Evolutionary conservation across 2,888 invertebrate genomes (phyloP).

Genomic region (Spisula solida): DNA sequence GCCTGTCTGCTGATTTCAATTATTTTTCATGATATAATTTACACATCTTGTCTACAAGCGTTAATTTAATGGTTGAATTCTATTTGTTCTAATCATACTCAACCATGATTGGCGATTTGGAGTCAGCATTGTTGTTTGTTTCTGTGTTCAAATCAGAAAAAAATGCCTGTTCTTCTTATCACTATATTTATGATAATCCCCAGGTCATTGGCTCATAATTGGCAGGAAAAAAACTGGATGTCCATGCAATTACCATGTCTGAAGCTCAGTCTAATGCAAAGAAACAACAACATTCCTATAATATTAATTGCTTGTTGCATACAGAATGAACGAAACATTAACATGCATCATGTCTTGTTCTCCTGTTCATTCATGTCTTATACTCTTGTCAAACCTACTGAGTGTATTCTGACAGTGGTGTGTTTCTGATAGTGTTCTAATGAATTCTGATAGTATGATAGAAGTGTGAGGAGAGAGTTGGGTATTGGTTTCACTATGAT

Average conservation of each 20-base stretch:
- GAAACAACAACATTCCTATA: not conserved
- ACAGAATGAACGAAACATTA: not conserved
- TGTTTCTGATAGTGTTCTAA: not conserved
- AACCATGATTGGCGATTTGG: not conserved
- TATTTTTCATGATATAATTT: not conserved
- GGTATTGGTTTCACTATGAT: not conserved
- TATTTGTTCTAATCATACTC: not conserved
- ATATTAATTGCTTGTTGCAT: not conserved
- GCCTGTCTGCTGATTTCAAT: constrained; percentile 3
- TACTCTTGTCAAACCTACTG: constrained; percentile 8
- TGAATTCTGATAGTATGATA: constrained; percentile 5
- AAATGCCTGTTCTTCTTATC: not conserved
- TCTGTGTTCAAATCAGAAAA: not conserved
- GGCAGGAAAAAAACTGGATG: no score
- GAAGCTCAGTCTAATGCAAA: no score
- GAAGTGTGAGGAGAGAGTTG: not conserved
- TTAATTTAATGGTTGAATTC: not conserved
- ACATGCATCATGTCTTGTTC: no score
- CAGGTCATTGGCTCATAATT: no score
- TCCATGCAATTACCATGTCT: no score
- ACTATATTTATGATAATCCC: no score
- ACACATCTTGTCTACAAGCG: not conserved
- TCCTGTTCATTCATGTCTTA: not conserved
- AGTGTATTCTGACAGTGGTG: not conserved
- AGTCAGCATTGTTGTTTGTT: not conserved